These are phyloP conservation scores for Eudorcas thomsonii DNA, from an alignment of 2,113 vertebrate genomes.

Conservation along the genomic window DNA sequence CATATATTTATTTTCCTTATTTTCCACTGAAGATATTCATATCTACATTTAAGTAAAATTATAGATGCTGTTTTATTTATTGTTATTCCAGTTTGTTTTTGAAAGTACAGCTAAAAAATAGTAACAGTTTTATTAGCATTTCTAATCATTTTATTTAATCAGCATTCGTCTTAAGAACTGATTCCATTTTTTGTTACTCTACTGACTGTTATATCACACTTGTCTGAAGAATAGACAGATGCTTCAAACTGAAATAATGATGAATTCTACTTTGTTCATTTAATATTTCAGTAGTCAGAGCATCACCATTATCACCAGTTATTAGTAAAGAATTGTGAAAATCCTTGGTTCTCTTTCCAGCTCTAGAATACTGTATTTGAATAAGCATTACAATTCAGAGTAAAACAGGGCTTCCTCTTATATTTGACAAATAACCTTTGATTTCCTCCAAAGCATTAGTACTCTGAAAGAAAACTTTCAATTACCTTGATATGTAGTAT, in stretches of 20 bases:
- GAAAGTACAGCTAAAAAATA: background rate
- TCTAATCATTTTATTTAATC: background rate
- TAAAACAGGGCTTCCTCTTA: background rate
- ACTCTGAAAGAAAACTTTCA: slow-evolving; percentile 31
- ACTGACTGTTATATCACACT: background rate
- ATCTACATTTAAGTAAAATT: background rate
- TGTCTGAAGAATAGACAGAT: background rate
- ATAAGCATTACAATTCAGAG: background rate
- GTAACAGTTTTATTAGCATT: background rate
- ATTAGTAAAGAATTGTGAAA: background rate
- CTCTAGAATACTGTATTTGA: slow-evolving; percentile 31
- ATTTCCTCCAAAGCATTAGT: background rate
- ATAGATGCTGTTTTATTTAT: background rate
- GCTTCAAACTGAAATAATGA: background rate
- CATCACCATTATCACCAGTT: background rate
- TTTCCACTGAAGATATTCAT: background rate
- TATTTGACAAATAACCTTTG: background rate
- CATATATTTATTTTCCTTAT: background rate
- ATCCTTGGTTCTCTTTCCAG: background rate
- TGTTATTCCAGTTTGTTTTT: background rate
- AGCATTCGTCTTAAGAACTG: background rate
- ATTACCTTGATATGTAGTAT: slow-evolving; percentile 10
- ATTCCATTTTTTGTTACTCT: background rate
- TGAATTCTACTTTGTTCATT: background rate
- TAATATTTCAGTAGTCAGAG: background rate